Evolutionary conservation across 2,113 vertebrate species (phyloP).

Genomic region (Apaloderma vittatum): DNA sequence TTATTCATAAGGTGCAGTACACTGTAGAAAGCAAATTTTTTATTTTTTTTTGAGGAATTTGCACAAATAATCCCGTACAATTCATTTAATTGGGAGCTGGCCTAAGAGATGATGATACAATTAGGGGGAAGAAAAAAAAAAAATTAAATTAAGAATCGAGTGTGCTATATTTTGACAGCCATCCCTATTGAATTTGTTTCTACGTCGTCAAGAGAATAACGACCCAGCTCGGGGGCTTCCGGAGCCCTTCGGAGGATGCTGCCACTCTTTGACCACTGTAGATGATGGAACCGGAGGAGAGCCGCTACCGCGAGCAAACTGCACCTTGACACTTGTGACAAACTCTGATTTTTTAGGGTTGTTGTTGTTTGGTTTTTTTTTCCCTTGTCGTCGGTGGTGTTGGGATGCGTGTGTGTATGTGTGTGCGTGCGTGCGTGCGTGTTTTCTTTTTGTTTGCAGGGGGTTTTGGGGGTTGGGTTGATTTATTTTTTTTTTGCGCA

Average conservation of each 20-base stretch:
- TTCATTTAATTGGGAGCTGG: constrained; percentile 64
- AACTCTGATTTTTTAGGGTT: constrained; percentile 29
- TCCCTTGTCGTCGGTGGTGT: too few relatives aligned
- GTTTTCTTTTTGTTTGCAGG: not conserved
- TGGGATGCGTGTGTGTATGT: not conserved
- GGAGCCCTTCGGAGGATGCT: not conserved
- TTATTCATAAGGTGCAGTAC: constrained; percentile 74
- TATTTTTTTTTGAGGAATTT: constrained; percentile 60
- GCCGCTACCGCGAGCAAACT: constrained; percentile 36
- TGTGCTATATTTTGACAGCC: constrained; percentile 61
- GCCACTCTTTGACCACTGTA: constrained; percentile 60
- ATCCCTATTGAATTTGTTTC: constrained; percentile 31
- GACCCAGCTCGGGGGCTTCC: not conserved
- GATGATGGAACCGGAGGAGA: constrained; percentile 40
- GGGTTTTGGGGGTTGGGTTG: not conserved
- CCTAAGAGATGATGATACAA: constrained; percentile 23
- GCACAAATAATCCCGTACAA: constrained; percentile 58
- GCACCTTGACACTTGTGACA: constrained; percentile 70
- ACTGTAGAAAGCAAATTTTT: constrained; percentile 60
- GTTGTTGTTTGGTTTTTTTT: not conserved
- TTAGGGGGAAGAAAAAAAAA: not conserved
- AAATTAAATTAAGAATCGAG: constrained; percentile 60
- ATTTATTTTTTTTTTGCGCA: not conserved
- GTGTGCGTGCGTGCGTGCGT: not conserved
- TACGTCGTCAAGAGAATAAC: constrained; percentile 13